Evolutionary conservation across 2,797 vertebrate genomes (phyloP), one percentile per base, ranked within the genome.

Genomic region (Liparis tanakae): DNA sequence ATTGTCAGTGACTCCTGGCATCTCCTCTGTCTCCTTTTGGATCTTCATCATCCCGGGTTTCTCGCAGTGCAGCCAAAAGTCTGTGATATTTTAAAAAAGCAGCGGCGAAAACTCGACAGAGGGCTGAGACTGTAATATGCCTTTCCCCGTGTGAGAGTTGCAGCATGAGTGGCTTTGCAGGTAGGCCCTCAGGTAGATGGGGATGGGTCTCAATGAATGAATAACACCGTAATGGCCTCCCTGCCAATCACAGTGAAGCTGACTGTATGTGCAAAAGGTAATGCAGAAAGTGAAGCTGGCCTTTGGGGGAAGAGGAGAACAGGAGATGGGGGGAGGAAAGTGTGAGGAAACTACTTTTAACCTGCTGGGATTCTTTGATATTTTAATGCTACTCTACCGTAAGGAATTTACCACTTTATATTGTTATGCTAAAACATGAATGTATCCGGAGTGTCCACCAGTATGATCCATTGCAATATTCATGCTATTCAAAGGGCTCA

Each of bases 231-330:
- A 85, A 87, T 82, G 88, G 67, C 68, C 70, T 84, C 46, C 44
- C 76, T 73, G 64, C 92, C 90, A 94, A 91, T 93, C 87, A 88
- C 60, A 76, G 55, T 6, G 17, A 18, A 46, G 75, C 59, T 63
- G 55, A 64, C 56, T 74, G 70, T 57, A 59, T 68, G 66, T 48
- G 60, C 68, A 33, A 43, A 63, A 80, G 67, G 68, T 76, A 60
- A 75, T 76, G 65, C 59, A 14, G 61, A 74, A 71, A 66, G 36
- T 57, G n/a, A 84, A 76, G 71, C 71, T 48, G 50, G 36, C 50
- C 9, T 81, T 59, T 67, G 6, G 53, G 17, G 15, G 58, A 55
- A 60, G 20, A 22, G 41, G 36, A 59, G 36, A 39, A 10, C 15
- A 53, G 13, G 17, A 58, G 55, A 68, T 1, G 2, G 44, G 48